A percentile compares a stretch with the other conserved stretches of the same genome.
phyloP scores from a whole-genome alignment of 2,113 vertebrate species.

The Ahaetulla prasina region DNA sequence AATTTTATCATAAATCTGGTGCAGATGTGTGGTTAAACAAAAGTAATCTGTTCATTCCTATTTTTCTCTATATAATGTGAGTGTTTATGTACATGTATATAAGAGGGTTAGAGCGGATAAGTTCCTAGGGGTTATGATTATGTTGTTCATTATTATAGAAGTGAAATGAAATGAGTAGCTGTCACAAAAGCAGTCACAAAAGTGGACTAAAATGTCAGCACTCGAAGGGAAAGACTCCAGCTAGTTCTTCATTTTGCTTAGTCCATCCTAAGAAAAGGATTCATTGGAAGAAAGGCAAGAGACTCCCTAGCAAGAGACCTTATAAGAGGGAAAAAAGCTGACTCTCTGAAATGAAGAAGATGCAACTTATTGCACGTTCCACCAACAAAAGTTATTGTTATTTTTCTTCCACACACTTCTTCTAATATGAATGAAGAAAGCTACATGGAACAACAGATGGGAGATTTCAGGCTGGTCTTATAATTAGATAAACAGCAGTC shows the following conservation, averaged over 20 bases:
- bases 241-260: background rate
- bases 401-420: background rate
- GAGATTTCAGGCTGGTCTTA: background rate
- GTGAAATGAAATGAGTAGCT: background rate
- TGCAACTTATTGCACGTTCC: background rate
- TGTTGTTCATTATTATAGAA: background rate
- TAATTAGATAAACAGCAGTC: background rate
- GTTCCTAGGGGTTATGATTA: background rate
- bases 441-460: background rate
- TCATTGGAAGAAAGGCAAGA: background rate
- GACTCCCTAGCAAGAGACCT: background rate
- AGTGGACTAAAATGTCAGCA: background rate
- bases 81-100: background rate
- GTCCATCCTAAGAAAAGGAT: background rate
- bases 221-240: background rate
- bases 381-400: background rate
- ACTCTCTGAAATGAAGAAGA: background rate
- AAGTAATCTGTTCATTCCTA: background rate
- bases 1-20: background rate
- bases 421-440: background rate
- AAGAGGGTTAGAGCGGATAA: background rate
- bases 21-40: background rate
- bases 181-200: background rate
- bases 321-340: background rate
- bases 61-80: background rate